Evolutionary conservation across 2,888 invertebrate species (phyloP).

Genomic region (Mellilla xanthometata): DNA sequence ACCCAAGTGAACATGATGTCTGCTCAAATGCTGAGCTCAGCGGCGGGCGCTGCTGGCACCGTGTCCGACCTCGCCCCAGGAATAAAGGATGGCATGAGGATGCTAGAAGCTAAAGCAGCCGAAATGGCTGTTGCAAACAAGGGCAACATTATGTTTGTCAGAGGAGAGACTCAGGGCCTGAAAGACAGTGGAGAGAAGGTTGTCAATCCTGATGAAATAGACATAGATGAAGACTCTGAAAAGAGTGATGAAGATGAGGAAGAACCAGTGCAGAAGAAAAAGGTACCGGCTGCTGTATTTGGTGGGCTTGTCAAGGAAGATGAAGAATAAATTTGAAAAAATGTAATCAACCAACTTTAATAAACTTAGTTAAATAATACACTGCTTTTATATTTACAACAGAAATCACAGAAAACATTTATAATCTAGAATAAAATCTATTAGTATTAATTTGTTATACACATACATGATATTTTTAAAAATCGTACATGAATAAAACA

Average conservation of each 20-base stretch:
- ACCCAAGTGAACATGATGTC: constrained; percentile 99
- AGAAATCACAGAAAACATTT: constrained; percentile 65
- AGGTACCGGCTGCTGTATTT: constrained; percentile 95
- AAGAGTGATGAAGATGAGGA: constrained; percentile 85
- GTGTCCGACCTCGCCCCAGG: constrained; percentile 89
- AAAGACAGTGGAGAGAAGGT: constrained; percentile 86
- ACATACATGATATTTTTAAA: constrained; percentile 12
- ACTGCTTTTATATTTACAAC: constrained; percentile 63
- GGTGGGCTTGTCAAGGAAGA: constrained; percentile 85
- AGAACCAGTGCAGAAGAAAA: constrained; percentile 91
- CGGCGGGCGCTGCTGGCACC: constrained; percentile 85
- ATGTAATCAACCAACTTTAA: constrained; percentile 57
- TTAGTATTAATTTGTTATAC: constrained; percentile 20
- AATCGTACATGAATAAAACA: constrained; percentile 8
- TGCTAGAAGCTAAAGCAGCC: constrained; percentile 92
- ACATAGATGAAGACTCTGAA: constrained; percentile 89
- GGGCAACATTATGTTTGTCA: constrained; percentile 91
- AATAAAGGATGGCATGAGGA: constrained; percentile 93
- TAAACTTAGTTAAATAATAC: constrained; percentile 59
- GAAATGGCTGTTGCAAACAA: constrained; percentile 84
- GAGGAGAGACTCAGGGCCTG: constrained; percentile 92
- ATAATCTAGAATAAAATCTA: constrained; percentile 28
- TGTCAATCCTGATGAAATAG: constrained; percentile 94
- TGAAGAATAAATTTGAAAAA: constrained; percentile 32
- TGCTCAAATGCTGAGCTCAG: constrained; percentile 96